A percentile compares a stretch with the other conserved stretches of the same genome.
Conservation (phyloP, 1,140 invertebrate genomes). For the Aricia agestis region DNA sequence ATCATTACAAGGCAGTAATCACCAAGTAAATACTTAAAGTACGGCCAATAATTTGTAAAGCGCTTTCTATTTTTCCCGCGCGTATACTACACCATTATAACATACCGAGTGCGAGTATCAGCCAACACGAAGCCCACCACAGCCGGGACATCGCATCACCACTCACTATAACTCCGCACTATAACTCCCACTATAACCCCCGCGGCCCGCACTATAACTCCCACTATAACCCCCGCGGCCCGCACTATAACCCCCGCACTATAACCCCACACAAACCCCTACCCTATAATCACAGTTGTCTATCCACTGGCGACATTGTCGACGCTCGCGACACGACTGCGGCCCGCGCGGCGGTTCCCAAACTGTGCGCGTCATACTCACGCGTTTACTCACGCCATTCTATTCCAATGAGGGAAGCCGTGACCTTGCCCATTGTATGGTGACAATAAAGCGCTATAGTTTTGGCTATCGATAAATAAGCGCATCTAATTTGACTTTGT, state of each 20-base stretch:
- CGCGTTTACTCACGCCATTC: slow-evolving; percentile 3
- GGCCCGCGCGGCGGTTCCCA: slow-evolving; percentile 32
- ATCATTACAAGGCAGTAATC: too few species aligned
- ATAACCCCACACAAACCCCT: neutral
- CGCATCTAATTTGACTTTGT: neutral
- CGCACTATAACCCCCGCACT: slow-evolving; percentile 11
- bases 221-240: neutral
- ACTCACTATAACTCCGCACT: neutral
- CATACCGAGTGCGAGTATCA: neutral
- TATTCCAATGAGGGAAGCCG: slow-evolving; percentile 9
- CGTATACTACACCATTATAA: neutral
- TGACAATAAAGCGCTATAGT: neutral
- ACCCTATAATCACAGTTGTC: neutral
- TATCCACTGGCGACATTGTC: too few species aligned
- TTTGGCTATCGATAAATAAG: neutral
- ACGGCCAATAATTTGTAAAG: too few species aligned
- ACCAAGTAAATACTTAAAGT: too few species aligned
- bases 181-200: neutral
- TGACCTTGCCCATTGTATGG: neutral
- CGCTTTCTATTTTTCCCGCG: too few species aligned
- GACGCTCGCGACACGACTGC: neutral
- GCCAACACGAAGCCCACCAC: neutral
- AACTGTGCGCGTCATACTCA: slow-evolving; percentile 34
- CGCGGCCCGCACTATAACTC: neutral
- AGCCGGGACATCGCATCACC: slow-evolving; percentile 6